These are phyloP conservation scores for Yponomeuta malinellus DNA, from an alignment of 2,888 invertebrate genomes.

Conservation along the genomic window DNA sequence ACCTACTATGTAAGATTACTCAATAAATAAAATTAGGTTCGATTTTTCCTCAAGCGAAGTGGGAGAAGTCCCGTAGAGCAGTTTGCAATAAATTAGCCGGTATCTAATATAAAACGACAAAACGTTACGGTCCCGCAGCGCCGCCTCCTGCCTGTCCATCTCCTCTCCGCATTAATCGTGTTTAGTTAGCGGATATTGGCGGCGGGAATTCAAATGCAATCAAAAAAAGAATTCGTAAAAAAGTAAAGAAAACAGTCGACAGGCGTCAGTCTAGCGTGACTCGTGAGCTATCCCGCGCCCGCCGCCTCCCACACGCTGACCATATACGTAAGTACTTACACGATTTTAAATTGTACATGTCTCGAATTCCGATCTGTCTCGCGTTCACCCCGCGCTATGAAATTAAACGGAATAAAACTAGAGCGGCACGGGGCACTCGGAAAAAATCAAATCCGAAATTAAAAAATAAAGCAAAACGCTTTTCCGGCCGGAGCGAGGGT, in stretches of 20 bases:
- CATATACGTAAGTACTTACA: constrained; percentile 72
- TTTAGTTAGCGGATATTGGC: constrained; percentile 77
- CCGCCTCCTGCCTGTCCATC: constrained; percentile 58
- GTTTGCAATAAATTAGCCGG: constrained; percentile 74
- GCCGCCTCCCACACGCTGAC: constrained; percentile 48
- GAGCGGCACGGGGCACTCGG: constrained; percentile 62
- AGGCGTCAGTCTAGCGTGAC: constrained; percentile 71
- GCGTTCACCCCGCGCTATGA: constrained; percentile 73
- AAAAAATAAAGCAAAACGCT: constrained; percentile 69
- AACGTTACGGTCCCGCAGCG: constrained; percentile 47
- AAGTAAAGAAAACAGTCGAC: constrained; percentile 74
- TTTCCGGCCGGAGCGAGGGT: constrained; percentile 59
- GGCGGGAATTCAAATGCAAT: constrained; percentile 76
- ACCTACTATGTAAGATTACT: background rate
- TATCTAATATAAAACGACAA: constrained; percentile 75
- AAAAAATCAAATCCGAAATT: constrained; percentile 76
- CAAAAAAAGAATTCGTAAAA: constrained; percentile 75
- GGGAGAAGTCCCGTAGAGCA: constrained; percentile 59
- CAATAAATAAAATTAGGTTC: constrained; percentile 12
- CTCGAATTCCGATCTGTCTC: constrained; percentile 76
- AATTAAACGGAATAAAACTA: constrained; percentile 75
- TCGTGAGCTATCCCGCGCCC: constrained; percentile 40
- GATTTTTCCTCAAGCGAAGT: constrained; percentile 21
- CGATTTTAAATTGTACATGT: constrained; percentile 77
- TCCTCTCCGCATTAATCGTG: constrained; percentile 74